Evolutionary conservation across 1,140 invertebrate species (phyloP).

Genomic region (Anastrepha obliqua): DNA sequence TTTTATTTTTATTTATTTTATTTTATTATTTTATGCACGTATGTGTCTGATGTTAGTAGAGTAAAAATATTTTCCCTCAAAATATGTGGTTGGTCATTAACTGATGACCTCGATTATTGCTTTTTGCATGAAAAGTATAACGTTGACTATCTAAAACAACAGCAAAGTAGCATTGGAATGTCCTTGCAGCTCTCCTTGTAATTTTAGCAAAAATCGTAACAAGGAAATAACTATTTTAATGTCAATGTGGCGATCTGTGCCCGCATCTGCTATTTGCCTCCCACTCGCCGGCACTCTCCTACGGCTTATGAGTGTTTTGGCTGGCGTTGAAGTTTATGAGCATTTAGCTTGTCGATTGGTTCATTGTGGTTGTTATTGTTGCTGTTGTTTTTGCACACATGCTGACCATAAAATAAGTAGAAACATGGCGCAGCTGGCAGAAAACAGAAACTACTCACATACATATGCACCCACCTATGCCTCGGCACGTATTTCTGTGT

Average conservation of each 20-base stretch:
- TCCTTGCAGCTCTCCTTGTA: not conserved
- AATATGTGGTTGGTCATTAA: slow-evolving; percentile 40
- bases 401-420: slow-evolving; percentile 37
- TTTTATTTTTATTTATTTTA: no score
- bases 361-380: not conserved
- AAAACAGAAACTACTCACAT: not conserved
- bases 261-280: not conserved
- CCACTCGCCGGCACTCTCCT: not conserved
- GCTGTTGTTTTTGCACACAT: not conserved
- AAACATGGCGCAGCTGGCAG: slow-evolving; percentile 22
- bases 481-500: not conserved
- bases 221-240: not conserved
- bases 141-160: not conserved
- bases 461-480: not conserved
- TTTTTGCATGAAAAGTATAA: slow-evolving; percentile 10
- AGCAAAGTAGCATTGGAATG: not conserved
- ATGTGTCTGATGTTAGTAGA: not conserved
- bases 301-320: slow-evolving; percentile 39
- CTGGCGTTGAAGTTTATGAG: slow-evolving; percentile 47
- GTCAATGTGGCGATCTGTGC: not conserved
- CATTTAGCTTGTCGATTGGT: slow-evolving; percentile 12
- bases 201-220: not conserved
- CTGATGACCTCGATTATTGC: slow-evolving; percentile 50
- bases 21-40: not conserved
- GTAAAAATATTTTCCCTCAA: not conserved